Evolutionary conservation across 2,888 invertebrate genomes (phyloP).

Genomic region (Pyrrhia umbra): DNA sequence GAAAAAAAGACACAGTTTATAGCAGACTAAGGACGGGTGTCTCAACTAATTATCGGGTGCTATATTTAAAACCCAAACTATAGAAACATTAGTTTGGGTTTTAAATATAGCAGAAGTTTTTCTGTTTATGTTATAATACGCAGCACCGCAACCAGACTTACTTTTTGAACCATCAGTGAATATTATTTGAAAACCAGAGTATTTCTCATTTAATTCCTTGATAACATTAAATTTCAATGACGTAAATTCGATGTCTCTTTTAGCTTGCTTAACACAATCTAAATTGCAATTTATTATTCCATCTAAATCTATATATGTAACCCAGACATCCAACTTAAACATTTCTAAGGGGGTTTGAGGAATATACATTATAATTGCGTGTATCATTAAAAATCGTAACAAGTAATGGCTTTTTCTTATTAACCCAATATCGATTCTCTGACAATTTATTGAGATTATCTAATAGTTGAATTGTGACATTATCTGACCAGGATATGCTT

Average conservation of each 20-base stretch:
- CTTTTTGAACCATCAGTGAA: constrained; percentile 17
- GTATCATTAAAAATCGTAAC: not conserved
- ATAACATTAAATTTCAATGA: not conserved
- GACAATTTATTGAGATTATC: not conserved
- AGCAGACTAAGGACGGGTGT: no score
- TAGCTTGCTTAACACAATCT: constrained; percentile 6
- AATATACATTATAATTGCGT: not conserved
- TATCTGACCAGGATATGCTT: constrained; percentile 7
- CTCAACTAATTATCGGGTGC: no score
- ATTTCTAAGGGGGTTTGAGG: constrained; percentile 7
- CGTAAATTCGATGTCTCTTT: not conserved
- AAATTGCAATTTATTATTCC: not conserved
- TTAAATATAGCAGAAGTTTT: not conserved
- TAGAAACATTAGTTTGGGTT: not conserved
- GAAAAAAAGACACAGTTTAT: no score
- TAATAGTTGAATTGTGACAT: not conserved
- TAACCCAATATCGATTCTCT: constrained; percentile 2
- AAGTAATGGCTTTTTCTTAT: constrained; percentile 3
- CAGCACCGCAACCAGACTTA: not conserved
- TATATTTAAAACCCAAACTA: no score
- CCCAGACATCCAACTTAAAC: constrained; percentile 4
- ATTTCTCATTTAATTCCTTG: constrained; percentile 5
- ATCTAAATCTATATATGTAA: not conserved
- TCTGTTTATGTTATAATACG: not conserved
- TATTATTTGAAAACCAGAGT: not conserved